phyloP scores from a whole-genome alignment of 2,888 invertebrate species.

The Scaptomyza parva region DNA sequence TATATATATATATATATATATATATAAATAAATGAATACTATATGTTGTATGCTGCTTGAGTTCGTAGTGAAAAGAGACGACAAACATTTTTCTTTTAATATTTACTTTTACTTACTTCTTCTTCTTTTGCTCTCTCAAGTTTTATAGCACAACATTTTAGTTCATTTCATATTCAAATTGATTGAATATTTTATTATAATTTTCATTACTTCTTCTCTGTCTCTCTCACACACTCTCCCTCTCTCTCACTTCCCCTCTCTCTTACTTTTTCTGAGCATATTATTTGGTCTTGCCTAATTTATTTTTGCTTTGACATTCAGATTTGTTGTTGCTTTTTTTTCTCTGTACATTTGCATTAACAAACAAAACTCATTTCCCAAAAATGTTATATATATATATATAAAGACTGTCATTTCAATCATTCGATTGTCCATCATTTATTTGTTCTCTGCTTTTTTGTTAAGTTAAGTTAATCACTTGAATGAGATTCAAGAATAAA shows the following conservation, averaged over 20 bases:
- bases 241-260: no score
- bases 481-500: background rate
- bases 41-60: background rate
- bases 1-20: background rate
- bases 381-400: background rate
- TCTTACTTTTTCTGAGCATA: no score
- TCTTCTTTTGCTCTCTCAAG: no score
- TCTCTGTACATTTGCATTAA: background rate
- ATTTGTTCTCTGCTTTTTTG: no score
- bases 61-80: background rate
- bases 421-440: background rate
- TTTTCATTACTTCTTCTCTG: background rate
- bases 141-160: background rate
- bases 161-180: background rate
- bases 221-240: no score
- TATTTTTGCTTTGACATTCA: background rate
- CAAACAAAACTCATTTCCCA: background rate
- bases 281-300: background rate
- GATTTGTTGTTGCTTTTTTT: no score
- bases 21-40: conserved; percentile 14
- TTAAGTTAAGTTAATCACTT: background rate
- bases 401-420: background rate
- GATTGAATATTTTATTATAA: conserved; percentile 2
- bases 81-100: background rate
- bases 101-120: background rate